phyloP scores from a whole-genome alignment of 2,888 invertebrate genomes.

The Agonum fuliginosum region DNA sequence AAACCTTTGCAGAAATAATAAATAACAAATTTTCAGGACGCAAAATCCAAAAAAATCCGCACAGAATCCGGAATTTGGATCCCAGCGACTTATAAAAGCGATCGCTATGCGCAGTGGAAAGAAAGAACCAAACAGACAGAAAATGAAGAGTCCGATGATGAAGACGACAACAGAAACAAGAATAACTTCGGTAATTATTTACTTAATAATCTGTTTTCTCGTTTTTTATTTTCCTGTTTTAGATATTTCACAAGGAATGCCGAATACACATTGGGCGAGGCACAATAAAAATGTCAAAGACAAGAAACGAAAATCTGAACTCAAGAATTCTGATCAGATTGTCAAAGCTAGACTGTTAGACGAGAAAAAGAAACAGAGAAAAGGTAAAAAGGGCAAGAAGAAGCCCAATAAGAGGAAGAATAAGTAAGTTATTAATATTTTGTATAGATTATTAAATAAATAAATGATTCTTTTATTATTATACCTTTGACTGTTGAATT shows the following conservation, averaged over 20 bases:
- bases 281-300: constrained; percentile 84
- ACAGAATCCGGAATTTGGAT: constrained; percentile 98
- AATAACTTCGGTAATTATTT: constrained; percentile 43
- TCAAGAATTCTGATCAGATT: constrained; percentile 85
- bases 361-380: constrained; percentile 78
- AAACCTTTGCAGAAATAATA: constrained; percentile 8
- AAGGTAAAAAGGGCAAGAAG: constrained; percentile 73
- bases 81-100: constrained; percentile 94
- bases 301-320: constrained; percentile 77
- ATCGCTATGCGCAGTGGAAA: constrained; percentile 91
- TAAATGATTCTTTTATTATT: background rate
- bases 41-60: constrained; percentile 85
- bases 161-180: constrained; percentile 69
- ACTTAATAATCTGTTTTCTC: no score
- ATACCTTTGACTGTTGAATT: background rate
- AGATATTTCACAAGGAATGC: constrained; percentile 69
- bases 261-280: constrained; percentile 85
- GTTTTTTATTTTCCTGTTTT: no score
- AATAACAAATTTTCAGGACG: constrained; percentile 69
- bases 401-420: background rate
- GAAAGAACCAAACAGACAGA: constrained; percentile 80
- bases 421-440: background rate
- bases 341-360: constrained; percentile 82
- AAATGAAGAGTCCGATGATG: constrained; percentile 72
- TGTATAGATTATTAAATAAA: background rate